Evolutionary conservation across 2,888 invertebrate species (phyloP).

Genomic region (Theretra japonica): DNA sequence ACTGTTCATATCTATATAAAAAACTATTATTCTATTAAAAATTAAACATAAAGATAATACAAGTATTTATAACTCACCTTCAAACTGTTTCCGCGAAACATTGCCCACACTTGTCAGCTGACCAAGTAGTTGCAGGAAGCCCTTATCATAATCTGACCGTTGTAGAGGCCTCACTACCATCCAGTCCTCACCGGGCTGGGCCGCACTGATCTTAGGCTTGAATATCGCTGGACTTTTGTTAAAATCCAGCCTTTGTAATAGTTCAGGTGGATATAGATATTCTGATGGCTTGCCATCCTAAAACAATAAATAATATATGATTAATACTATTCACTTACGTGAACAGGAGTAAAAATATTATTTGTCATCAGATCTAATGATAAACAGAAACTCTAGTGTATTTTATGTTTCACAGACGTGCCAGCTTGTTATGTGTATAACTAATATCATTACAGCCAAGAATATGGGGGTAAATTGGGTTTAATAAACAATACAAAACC

Average conservation of each 20-base stretch:
- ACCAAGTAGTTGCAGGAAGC: constrained; percentile 90
- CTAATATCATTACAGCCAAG: no score
- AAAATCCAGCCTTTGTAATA: constrained; percentile 88
- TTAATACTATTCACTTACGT: background rate
- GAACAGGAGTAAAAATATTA: background rate
- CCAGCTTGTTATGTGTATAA: no score
- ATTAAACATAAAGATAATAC: background rate
- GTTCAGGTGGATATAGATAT: constrained; percentile 87
- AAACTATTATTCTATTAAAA: no score
- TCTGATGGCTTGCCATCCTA: constrained; percentile 77
- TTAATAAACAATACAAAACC: no score
- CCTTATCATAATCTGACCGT: constrained; percentile 92
- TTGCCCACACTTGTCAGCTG: constrained; percentile 95
- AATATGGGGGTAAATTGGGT: no score
- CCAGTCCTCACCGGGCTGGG: constrained; percentile 89
- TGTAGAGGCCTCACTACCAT: constrained; percentile 92
- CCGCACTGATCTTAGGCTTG: constrained; percentile 88
- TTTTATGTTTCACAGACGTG: no score
- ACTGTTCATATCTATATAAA: no score
- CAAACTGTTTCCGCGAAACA: constrained; percentile 90
- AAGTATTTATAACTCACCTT: constrained; percentile 84
- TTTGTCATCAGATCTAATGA: no score
- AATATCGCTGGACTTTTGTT: constrained; percentile 86
- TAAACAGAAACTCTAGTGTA: no score
- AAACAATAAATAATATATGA: constrained; percentile 35